Evolutionary conservation across 2,797 vertebrate genomes (phyloP), one percentile per base, ranked within the genome.

Genomic region (Hylomyscus alleni): DNA sequence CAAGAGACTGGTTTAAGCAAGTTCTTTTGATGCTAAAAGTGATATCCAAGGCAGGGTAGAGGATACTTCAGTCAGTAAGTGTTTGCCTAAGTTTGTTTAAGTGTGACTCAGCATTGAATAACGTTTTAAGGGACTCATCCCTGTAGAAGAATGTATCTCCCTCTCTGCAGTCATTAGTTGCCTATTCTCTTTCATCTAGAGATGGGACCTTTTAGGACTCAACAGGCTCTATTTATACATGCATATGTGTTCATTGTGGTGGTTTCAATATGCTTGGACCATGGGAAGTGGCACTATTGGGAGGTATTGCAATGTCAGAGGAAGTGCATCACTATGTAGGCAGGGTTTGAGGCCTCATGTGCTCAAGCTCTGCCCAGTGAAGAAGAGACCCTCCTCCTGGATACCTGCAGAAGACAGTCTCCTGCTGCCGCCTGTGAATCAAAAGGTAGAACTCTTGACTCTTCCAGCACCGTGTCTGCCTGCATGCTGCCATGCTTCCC

Each of bases 11-110:
- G 34, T 89, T 84, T 34, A 24, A 47, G 14, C 62, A 75, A 93
- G 44, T 76, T 91, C n/a, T 90, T 96, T 90, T 81, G 78, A 47
- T 87, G n/a, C 78, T 82, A 78, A 89, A 77, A 90, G 24, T 29
- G 52, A 92, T 85, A 26, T 31, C 82, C 72, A 82, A 37, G 50
- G 34, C 29, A 26, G 13, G 31, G 9, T 3, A 37, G 62, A 20
- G 47, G 65, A 37, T 26, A 19, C 47, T 34, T 69, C 31, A n/a
- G 60, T 34, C 26, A 20, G 62, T 34, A 31, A 34, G 29, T 26
- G 31, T 37, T 52, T 52, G 65, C 47, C 22, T n/a, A 20, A n/a
- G 19, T 13, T 29, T 20, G 40, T 47, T 65, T 47, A 12, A 9
- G 14, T 31, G 31, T 62, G 58, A 47, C 60, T 34, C 44, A 31